phyloP scores from a whole-genome alignment of 2,797 vertebrate genomes.

The Saxicola maurus region DNA sequence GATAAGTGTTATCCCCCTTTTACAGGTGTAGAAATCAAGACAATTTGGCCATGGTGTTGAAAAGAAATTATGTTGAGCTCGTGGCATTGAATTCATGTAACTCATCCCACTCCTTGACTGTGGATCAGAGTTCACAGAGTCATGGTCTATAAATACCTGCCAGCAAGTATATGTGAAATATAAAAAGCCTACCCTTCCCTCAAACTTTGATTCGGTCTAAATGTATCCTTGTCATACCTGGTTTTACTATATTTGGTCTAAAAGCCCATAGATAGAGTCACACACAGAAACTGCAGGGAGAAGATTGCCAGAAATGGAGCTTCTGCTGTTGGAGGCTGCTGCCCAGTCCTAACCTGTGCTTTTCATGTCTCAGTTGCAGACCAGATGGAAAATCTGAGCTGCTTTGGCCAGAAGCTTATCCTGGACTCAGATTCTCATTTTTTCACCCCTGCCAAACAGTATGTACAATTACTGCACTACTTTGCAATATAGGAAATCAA shows the following conservation, averaged over 20 bases:
- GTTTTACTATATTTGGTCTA: neutral
- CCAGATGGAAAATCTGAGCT: slow-evolving; percentile 22
- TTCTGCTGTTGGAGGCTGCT: slow-evolving; percentile 10
- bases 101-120: slow-evolving; percentile 9
- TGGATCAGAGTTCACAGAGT: neutral
- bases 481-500: neutral
- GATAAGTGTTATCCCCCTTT: neutral
- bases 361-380: slow-evolving; percentile 15
- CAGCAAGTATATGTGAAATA: neutral
- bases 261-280: neutral
- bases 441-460: neutral
- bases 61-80: slow-evolving; percentile 19
- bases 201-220: neutral
- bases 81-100: neutral
- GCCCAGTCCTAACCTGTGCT: neutral
- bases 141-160: slow-evolving; percentile 25
- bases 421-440: neutral
- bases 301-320: neutral
- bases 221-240: neutral
- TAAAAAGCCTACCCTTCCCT: neutral
- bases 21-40: slow-evolving; percentile 13
- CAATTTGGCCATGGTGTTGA: slow-evolving; percentile 16
- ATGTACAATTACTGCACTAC: neutral
- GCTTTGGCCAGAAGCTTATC: neutral
- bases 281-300: neutral